Base-by-base conservation (phyloP, 2,797 vertebrate species). In the Orientallactaga sibirica region DNA sequence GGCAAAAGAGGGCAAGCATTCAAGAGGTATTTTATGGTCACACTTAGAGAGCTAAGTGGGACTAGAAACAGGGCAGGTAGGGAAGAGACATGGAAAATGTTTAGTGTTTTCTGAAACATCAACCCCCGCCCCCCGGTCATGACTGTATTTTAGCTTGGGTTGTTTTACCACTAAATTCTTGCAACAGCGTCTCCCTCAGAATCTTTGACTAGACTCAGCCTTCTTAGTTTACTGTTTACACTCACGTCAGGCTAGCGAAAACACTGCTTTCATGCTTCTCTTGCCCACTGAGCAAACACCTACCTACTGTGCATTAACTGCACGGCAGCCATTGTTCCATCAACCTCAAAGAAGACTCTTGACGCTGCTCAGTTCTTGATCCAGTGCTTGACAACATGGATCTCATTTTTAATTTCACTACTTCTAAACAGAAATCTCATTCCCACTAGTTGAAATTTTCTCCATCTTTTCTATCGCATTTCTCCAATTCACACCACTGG, bases 401-500 rank as follows among this genome's bases (percentile, higher is more conserved):
- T 76, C 61, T 93, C 24, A 90, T 86, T 89, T 95, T 61, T 75
- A 87, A 93, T 75, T 89, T 92, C 37, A 82, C 71, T 79, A 29
- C 58, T 91, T 62, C 2, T 91, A 79, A 6, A 80, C 0, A 58
- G 1, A 33, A 41, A 81, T 24, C 85, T 92, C 6, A 70, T 68
- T 90, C 43, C 67, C 24, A 88, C 0, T 27, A 16, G 55, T 20
- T 75, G 61, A 75, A 66, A 19, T 18, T 93, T 80, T 76, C 73
- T 90, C 79, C 3, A 27, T 82, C 62, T 37, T 86, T 19, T 9
- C 41, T 84, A 82, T n/a, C 2, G 6, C 78, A 10, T 55, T 82
- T 77, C 84, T 14, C 48, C 64, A 62, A 25, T 79, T 41, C 68
- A 83, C 5, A 86, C 10, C 41, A 74, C 0, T 52, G 64, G 29